Evolutionary conservation across 2,888 invertebrate genomes (phyloP), one percentile per base, ranked within the genome.

Genomic region (Aphidius colemani): DNA sequence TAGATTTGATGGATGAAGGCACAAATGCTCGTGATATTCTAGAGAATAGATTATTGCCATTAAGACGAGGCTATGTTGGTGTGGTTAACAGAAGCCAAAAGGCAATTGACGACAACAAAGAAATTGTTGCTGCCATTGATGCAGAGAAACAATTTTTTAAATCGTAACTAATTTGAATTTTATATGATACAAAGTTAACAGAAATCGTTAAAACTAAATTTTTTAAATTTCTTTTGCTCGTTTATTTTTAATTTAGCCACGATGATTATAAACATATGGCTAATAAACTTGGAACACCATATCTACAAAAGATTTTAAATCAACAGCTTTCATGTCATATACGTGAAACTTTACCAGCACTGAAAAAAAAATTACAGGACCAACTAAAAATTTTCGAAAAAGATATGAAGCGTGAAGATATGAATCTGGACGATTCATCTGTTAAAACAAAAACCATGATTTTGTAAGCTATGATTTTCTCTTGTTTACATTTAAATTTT

Each of bases 1-100:
- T 99, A 73, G 99, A 99, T 86, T 88, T 99, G 83, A 99, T 99
- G 98, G 99, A 99, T 83, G 98, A 99, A 79, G 99, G 99, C 61
- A 99, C 99, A 18, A 98, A 99, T 85, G 99, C 99, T 6, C 88
- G 96, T 63, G 98, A 99, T 74, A 94, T 99, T 73, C 86, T 99
- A 66, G 99, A 99, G 84, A 99, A 99, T 84, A 95, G 95, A 83
- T 83, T 98, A 70, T 86, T 99, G 73, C 97, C 98, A 1, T 86
- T 99, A 68, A 88, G 97, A 59, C 87, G 94, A 78, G 98, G 98
- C 8, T 99, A 99, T 83, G 97, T 99, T 76, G 99, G 99, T 76
- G 98, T 99, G 41, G 97, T 99, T 40, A 99, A 99, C 86, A 90
- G 99, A 74, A 97, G 98, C 75, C 99, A 99, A 85, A 96, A 95